Evolutionary conservation across 1,140 invertebrate genomes (phyloP).

Genomic region (Scaptomyza pallida): DNA sequence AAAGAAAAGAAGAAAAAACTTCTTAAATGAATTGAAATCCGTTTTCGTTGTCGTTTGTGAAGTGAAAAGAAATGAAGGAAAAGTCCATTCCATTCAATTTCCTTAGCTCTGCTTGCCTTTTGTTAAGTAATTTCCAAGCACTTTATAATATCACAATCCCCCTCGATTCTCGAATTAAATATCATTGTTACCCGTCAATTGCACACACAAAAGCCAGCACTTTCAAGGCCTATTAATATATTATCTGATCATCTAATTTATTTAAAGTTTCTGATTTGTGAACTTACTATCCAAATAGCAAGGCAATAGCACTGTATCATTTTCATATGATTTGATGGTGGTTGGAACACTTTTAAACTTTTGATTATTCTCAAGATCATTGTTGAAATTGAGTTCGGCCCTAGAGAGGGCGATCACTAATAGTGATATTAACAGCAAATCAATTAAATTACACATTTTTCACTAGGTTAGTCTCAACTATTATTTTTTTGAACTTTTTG

Average conservation of each 20-base stretch:
- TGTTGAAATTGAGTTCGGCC: slow-evolving; percentile 65
- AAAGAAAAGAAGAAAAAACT: slow-evolving; percentile 4
- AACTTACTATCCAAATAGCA: slow-evolving; percentile 86
- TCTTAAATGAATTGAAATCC: slow-evolving; percentile 69
- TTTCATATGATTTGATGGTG: slow-evolving; percentile 89
- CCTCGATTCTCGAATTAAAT: slow-evolving; percentile 59
- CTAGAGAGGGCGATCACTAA: neutral
- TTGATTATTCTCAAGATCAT: slow-evolving; percentile 67
- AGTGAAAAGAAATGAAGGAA: slow-evolving; percentile 38
- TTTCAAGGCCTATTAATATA: slow-evolving; percentile 53
- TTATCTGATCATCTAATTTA: slow-evolving; percentile 8
- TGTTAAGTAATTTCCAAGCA: slow-evolving; percentile 43
- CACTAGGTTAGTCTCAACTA: neutral
- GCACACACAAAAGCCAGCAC: slow-evolving; percentile 22
- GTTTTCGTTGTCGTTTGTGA: slow-evolving; percentile 49
- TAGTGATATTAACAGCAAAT: slow-evolving; percentile 34
- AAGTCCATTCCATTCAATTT: slow-evolving; percentile 38
- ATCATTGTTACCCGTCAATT: slow-evolving; percentile 65
- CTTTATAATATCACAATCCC: slow-evolving; percentile 30
- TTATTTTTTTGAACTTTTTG: neutral
- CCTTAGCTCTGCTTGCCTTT: slow-evolving; percentile 41
- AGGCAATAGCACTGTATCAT: slow-evolving; percentile 89
- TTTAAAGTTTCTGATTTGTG: neutral
- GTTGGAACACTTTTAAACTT: slow-evolving; percentile 87
- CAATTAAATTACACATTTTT: slow-evolving; percentile 38